Percentiles rank a stretch among this genome's conserved stretches.
Conservation (phyloP, 2,797 vertebrate species). For the Gymnopithys bicolor region DNA sequence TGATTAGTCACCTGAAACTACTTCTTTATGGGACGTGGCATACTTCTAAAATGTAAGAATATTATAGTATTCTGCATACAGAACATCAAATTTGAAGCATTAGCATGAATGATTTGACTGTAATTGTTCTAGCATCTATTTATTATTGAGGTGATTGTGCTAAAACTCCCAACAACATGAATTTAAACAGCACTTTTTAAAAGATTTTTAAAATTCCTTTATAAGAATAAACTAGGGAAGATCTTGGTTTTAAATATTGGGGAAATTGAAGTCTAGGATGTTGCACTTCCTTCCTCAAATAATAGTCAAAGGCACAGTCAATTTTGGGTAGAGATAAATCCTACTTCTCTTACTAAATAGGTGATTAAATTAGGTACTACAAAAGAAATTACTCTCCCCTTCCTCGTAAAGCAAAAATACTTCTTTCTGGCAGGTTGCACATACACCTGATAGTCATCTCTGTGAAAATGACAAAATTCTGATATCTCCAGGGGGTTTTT, state of each 20-base stretch:
- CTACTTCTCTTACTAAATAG: background rate
- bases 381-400: background rate
- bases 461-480: conserved; percentile 52
- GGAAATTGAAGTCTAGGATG: background rate
- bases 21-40: background rate
- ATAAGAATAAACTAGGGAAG: background rate
- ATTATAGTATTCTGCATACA: background rate
- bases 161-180: background rate
- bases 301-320: background rate
- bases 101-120: background rate
- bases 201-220: background rate
- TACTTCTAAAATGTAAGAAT: background rate
- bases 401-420: background rate
- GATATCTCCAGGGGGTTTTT: background rate
- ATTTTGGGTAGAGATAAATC: background rate
- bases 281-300: background rate
- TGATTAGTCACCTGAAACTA: background rate
- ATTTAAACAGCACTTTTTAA: background rate
- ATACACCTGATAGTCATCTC: conserved; percentile 12
- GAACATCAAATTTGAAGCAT: background rate
- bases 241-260: background rate
- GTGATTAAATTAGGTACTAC: background rate
- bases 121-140: background rate
- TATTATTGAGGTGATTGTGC: background rate
- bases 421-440: conserved; percentile 25